phyloP scores from a whole-genome alignment of 2,113 vertebrate genomes.

The Zootoca vivipara region DNA sequence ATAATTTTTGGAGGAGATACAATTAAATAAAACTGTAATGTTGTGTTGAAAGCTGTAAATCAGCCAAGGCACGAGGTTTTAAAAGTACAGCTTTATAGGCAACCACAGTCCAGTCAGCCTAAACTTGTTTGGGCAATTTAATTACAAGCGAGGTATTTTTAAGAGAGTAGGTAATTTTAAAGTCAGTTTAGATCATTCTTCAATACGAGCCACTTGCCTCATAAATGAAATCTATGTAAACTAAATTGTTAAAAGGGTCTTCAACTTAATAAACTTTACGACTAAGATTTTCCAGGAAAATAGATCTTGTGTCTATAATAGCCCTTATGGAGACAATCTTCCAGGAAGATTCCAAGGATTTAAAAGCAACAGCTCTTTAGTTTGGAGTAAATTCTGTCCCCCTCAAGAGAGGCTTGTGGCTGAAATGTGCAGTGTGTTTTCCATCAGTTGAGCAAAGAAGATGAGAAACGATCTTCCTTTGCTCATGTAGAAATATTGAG shows the following conservation, averaged over 20 bases:
- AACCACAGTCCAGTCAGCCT: slow-evolving; percentile 11
- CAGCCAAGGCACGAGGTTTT: slow-evolving; percentile 10
- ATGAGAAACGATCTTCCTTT: slow-evolving; percentile 31
- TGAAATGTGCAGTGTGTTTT: slow-evolving; percentile 37
- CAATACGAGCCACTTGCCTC: slow-evolving; percentile 14
- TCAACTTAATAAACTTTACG: slow-evolving; percentile 6
- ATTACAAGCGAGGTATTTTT: slow-evolving; percentile 13
- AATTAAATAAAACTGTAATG: slow-evolving; percentile 18
- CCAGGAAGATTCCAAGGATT: slow-evolving; percentile 13
- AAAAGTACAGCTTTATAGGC: slow-evolving; percentile 5
- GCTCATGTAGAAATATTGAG: slow-evolving; percentile 30
- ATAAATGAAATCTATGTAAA: neutral
- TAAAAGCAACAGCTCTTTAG: slow-evolving; percentile 19
- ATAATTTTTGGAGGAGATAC: neutral
- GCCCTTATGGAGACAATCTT: slow-evolving; percentile 21
- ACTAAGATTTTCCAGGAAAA: slow-evolving; percentile 29
- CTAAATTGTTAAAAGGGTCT: slow-evolving; percentile 20
- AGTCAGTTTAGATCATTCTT: slow-evolving; percentile 35
- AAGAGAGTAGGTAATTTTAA: slow-evolving; percentile 15
- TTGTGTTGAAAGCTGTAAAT: neutral
- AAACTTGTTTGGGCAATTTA: slow-evolving; percentile 31
- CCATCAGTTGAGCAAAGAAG: slow-evolving; percentile 37
- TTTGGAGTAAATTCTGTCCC: slow-evolving; percentile 31
- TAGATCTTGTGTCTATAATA: slow-evolving; percentile 27
- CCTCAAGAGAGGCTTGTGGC: slow-evolving; percentile 50